Percentiles rank a stretch among this genome's conserved stretches.
Conservation (phyloP, 2,113 vertebrate genomes). For the Phalacrocorax aristotelis region DNA sequence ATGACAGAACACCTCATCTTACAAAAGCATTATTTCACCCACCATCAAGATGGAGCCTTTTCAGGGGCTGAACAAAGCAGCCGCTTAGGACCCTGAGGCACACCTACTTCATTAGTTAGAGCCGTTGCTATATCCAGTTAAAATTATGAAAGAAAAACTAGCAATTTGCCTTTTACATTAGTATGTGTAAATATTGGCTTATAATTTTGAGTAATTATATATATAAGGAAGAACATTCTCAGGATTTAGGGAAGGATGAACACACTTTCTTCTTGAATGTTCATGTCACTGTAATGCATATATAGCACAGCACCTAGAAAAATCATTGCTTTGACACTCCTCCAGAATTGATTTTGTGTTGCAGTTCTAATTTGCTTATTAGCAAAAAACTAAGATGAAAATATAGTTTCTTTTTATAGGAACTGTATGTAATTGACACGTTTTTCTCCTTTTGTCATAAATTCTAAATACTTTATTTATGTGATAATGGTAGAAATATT, state of each 20-base stretch:
- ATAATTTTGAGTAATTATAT: not conserved
- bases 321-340: constrained; percentile 43
- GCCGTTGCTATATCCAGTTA: not conserved
- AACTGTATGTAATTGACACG: not conserved
- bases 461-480: not conserved
- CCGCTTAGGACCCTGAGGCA: not conserved
- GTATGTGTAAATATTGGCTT: not conserved
- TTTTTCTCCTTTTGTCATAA: not conserved
- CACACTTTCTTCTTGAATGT: not conserved
- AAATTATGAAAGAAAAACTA: not conserved
- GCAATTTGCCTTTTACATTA: not conserved
- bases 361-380: constrained; percentile 6
- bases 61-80: not conserved
- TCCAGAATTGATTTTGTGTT: constrained; percentile 52
- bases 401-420: not conserved
- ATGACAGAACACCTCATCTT: not conserved
- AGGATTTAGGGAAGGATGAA: not conserved
- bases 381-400: constrained; percentile 38
- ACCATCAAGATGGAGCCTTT: not conserved
- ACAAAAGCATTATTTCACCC: not conserved
- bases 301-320: constrained; percentile 32
- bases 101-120: not conserved
- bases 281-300: not conserved
- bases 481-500: not conserved
- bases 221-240: not conserved